Evolutionary conservation across 2,888 invertebrate genomes (phyloP).

Genomic region (Phortica magna): DNA sequence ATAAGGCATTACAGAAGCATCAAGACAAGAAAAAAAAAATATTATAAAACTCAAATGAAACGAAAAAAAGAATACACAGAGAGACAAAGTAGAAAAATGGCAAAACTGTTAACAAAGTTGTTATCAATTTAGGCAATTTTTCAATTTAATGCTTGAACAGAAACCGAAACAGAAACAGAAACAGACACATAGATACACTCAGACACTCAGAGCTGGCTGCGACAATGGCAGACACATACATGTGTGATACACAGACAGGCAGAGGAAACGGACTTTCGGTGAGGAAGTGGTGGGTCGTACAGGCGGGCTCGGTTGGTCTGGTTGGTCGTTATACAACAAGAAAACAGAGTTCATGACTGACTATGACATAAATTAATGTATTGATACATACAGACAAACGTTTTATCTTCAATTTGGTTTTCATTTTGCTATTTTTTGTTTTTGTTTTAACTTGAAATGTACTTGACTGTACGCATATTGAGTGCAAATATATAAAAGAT

Average conservation of each 20-base stretch:
- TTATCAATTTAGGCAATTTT: constrained; percentile 32
- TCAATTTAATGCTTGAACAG: constrained; percentile 46
- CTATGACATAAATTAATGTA: constrained; percentile 2
- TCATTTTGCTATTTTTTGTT: not conserved
- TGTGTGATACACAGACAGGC: not conserved
- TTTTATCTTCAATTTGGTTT: not conserved
- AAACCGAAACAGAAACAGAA: not conserved
- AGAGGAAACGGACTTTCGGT: too few species aligned
- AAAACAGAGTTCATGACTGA: not conserved
- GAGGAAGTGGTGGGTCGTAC: not conserved
- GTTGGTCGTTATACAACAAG: not conserved
- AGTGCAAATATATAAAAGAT: constrained; percentile 3
- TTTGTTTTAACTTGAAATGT: not conserved
- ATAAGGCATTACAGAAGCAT: constrained; percentile 9
- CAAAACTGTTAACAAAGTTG: constrained; percentile 27
- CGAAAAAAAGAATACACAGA: not conserved
- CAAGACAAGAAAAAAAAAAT: constrained; percentile 29
- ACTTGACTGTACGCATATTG: constrained; percentile 3
- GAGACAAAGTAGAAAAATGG: not conserved
- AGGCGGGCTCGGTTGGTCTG: not conserved
- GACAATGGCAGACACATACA: not conserved
- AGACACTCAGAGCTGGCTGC: not conserved
- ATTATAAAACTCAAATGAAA: constrained; percentile 1
- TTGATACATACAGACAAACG: not conserved
- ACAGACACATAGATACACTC: not conserved